Evolutionary conservation across 2,888 invertebrate species (phyloP), one percentile per base, ranked within the genome.

Genomic region (Drymonia ruficornis): DNA sequence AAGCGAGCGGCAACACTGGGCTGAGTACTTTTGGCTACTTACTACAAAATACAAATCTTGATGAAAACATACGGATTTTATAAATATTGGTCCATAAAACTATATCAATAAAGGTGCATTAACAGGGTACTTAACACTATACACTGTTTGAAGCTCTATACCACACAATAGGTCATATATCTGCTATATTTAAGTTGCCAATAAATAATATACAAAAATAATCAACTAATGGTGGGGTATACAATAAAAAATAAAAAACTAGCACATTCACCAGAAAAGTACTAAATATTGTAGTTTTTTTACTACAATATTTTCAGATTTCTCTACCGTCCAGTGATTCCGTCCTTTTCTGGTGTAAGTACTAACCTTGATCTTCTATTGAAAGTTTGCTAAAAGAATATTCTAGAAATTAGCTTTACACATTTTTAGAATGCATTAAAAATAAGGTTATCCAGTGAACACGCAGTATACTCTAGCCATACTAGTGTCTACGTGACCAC

Each of bases 51-150:
- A 31, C 31, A 40, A 40, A 53, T 68, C 69, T 67, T 66, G 72
- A 67, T 65, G 70, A 63, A 53, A 71, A 65, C 29, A 46, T 55
- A 64, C 55, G 49, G 50, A 59, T 61, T 61, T 71, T 70, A 69
- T 69, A 72, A 78, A 78, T 72, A 72, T 84, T 85, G 85, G 85
- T 85, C 85, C 84, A 74, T 81, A 78, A 80, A 78, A 78, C 74
- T 80, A 84, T 74, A 70, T 73, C 65, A 78, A 77, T 71, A 68
- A 78, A 74, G 54, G 80, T 79, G 82, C 80, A 76, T 65, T 74
- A 76, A 80, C 76, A 78, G 74, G 76, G 76, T 72, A 72, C 72
- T 67, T 68, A 70, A 74, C 65, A 70, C 70, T 77, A 72, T 67
- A 70, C 70, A 72, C 70, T 76, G 74, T 70, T 60, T 6, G 61